phyloP scores from a whole-genome alignment of 2,113 vertebrate species.

The Lampris megalopsis region DNA sequence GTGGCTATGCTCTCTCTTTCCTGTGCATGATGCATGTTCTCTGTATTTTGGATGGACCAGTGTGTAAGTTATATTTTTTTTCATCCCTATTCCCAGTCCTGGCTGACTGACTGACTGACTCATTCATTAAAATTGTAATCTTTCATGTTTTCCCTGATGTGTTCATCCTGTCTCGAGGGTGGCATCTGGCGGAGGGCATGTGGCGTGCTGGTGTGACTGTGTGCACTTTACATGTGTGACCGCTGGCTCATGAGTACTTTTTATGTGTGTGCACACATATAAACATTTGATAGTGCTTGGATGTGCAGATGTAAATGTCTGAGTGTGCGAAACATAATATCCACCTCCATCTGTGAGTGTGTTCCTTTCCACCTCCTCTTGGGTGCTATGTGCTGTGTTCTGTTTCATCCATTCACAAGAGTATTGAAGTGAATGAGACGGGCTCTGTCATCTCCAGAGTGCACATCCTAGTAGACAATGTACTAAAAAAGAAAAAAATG shows the following conservation, averaged over 20 bases:
- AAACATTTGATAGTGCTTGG: background rate
- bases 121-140: conserved; percentile 11
- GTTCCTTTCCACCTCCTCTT: conserved; percentile 15
- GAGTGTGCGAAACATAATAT: background rate
- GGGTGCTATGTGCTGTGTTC: background rate
- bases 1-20: conserved; percentile 30
- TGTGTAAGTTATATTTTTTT: conserved; percentile 88
- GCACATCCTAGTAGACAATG: conserved; percentile 25
- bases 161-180: background rate
- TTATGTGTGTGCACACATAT: background rate
- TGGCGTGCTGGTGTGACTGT: conserved; percentile 21
- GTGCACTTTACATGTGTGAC: background rate
- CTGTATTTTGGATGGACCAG: conserved; percentile 85
- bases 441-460: conserved; percentile 6
- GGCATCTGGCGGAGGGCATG: background rate
- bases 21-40: conserved; percentile 77
- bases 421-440: too few relatives aligned
- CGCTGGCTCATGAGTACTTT: too few relatives aligned
- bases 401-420: too few relatives aligned
- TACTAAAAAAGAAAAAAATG: conserved; percentile 10
- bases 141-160: background rate
- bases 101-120: background rate
- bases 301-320: too few relatives aligned
- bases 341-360: background rate
- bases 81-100: conserved; percentile 1